phyloP scores from a whole-genome alignment of 2,888 invertebrate genomes.

The Coelopa pilipes region DNA sequence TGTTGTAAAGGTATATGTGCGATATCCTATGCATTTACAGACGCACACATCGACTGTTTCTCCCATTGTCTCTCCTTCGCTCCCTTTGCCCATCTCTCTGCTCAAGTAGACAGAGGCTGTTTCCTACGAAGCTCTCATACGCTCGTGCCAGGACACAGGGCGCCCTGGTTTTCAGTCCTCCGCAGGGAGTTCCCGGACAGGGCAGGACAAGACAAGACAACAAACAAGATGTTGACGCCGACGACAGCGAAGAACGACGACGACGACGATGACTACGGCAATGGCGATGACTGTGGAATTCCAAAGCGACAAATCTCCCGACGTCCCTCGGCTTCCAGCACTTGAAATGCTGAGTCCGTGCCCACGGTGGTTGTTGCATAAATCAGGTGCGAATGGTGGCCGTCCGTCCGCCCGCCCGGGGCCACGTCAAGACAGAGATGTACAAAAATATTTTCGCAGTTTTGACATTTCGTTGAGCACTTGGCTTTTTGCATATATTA shows the following conservation, averaged over 20 bases:
- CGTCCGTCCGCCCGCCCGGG: no score
- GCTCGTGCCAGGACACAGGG: no score
- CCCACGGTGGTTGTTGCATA: background rate
- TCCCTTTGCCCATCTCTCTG: no score
- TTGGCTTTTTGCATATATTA: no score
- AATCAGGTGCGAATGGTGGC: no score
- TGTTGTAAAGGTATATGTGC: constrained; percentile 29
- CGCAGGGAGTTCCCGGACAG: background rate
- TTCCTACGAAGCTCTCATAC: no score
- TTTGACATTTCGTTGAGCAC: no score
- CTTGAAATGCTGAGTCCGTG: background rate
- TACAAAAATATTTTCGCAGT: no score
- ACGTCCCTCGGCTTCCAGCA: background rate
- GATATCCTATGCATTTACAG: constrained; percentile 19
- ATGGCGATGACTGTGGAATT: no score
- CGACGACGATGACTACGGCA: background rate
- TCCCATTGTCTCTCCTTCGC: background rate
- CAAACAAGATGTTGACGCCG: constrained; percentile 9
- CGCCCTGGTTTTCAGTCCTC: background rate
- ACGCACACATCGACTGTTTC: background rate
- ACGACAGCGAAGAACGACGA: background rate
- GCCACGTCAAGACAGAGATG: no score
- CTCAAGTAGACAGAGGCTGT: no score
- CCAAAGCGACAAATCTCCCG: background rate
- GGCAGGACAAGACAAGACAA: constrained; percentile 13